Base-by-base conservation (phyloP, 2,113 vertebrate species). In the Lutjanus erythropterus region DNA sequence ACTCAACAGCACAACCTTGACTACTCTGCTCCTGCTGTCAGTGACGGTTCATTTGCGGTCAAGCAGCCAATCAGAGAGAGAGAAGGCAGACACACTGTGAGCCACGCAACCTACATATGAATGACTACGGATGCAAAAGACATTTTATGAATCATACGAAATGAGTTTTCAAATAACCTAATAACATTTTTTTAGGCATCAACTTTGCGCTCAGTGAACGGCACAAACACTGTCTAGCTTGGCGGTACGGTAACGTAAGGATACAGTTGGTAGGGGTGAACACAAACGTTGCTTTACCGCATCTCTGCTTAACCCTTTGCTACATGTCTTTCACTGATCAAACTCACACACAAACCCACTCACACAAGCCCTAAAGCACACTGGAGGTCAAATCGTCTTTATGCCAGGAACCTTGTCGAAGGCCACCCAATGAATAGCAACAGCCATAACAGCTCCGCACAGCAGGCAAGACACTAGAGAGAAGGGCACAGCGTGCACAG, bases 371-470 rank as follows among this genome's bases (percentile, higher is more conserved):
- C 62, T 73, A 61, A 64, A 12, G 8, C 74, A 49, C 59, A 25
- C 52, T 42, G 60, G 76, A 88, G 89, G 86, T 89, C 81, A 88
- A 75, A 83, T 46, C 8, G 10, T 70, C 80, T 89, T 81, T 75
- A 71, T 83, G 73, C 58, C 79, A 53, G 56, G 65, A 83, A 83
- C 73, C 86, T 87, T 74, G 78, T 60, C 29, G 70, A 88, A 84
- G 89, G 79, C 86, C 86, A 82, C 59, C 49, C 53, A 55, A 52
- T 88, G 86, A 86, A 93, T 62, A 89, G 86, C 76, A 89, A 85
- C 76, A 72, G 50, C 72, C 81, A 80, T 81, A 78, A 81, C 74
- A 71, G 68, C 59, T 55, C 53, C 0, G 72, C 85, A 70, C 58
- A 76, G 83, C 89, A 55, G 82, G 53, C 44, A 49, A 19, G 73